A percentile compares a stretch with the other conserved stretches of the same genome.
These are phyloP conservation scores for Picus viridis DNA, from an alignment of 2,797 vertebrate genomes.

Conservation along the genomic window DNA sequence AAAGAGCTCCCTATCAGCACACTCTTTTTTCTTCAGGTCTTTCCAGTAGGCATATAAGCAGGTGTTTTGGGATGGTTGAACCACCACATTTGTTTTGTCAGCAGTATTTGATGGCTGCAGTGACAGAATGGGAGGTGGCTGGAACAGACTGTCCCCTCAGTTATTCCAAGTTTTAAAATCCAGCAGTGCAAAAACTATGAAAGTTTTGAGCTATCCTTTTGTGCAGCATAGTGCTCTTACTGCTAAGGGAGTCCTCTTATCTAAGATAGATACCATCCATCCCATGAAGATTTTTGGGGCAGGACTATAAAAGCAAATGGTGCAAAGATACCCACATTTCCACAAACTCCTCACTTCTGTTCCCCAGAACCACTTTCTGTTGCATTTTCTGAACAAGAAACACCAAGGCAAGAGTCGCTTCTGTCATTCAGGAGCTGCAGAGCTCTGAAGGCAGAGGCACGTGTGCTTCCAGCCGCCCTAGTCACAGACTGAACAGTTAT, in stretches of 20 bases:
- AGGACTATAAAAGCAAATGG: not conserved
- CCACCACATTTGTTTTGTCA: not conserved
- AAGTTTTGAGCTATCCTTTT: not conserved
- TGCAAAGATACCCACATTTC: not conserved
- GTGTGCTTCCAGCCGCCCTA: rapidly evolving
- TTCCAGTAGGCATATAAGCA: not conserved
- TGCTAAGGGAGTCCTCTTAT: not conserved
- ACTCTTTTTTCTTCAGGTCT: not conserved
- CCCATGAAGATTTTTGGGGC: not conserved
- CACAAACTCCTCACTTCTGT: not conserved
- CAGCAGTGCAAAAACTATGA: not conserved
- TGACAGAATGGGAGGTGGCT: not conserved
- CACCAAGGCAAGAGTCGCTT: not conserved
- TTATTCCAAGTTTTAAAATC: slow-evolving; percentile 13
- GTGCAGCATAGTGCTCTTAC: not conserved
- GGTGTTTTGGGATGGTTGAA: not conserved
- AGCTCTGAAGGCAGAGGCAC: not conserved
- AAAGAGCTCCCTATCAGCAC: not conserved
- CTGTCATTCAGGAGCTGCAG: not conserved
- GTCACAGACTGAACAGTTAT: not conserved
- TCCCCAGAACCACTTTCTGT: not conserved
- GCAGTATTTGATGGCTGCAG: not conserved
- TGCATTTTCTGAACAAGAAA: not conserved
- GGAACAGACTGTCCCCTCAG: not conserved
- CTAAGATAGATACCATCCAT: not conserved